Evolutionary conservation across 2,888 invertebrate genomes (phyloP).

Genomic region (Caenorhabditis sp.): DNA sequence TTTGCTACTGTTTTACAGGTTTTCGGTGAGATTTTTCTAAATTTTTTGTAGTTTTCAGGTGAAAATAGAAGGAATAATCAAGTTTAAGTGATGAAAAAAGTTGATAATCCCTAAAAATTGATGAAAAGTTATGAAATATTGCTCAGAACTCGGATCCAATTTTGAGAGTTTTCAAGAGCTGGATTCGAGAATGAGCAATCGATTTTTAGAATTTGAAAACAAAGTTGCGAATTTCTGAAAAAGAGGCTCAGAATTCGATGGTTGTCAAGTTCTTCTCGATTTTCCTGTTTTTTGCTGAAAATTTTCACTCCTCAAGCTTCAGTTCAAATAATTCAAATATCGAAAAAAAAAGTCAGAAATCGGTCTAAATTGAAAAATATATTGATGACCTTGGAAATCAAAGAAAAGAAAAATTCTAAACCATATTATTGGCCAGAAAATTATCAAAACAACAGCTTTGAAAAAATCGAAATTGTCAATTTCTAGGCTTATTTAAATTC

Average conservation of each 20-base stretch:
- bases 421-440: too few relatives aligned
- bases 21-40: neutral
- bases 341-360: too few relatives aligned
- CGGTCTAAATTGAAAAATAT: too few relatives aligned
- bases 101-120: neutral
- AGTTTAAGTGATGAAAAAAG: neutral
- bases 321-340: too few relatives aligned
- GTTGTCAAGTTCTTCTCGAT: neutral
- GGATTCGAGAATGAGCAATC: too few relatives aligned
- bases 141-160: neutral
- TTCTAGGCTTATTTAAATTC: too few relatives aligned
- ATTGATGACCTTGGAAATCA: too few relatives aligned
- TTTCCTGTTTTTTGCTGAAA: neutral
- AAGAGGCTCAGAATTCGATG: too few relatives aligned
- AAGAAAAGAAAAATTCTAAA: too few relatives aligned
- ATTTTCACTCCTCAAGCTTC: neutral
- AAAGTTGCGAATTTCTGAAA: neutral
- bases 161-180: neutral
- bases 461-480: too few relatives aligned
- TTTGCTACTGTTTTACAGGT: slow-evolving; percentile 3
- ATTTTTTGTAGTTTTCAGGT: neutral
- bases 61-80: neutral
- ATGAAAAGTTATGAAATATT: slow-evolving; percentile 23
- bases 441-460: too few relatives aligned
- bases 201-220: neutral